phyloP scores from a whole-genome alignment of 2,113 vertebrate species.

The Gallinago paraguaiae region DNA sequence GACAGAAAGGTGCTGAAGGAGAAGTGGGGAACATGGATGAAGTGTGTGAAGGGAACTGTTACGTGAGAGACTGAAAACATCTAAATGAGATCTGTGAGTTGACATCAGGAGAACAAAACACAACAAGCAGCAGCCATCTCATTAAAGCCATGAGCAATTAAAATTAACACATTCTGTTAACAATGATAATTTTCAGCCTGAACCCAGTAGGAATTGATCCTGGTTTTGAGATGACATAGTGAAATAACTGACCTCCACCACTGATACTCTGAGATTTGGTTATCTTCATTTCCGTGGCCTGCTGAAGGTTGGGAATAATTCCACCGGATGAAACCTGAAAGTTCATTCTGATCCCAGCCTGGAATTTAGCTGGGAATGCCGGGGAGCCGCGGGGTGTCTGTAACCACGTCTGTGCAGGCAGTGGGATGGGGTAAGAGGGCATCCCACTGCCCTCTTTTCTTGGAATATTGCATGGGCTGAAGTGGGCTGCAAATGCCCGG shows the following conservation, averaged over 20 bases:
- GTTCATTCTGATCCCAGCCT: not conserved
- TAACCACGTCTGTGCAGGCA: not conserved
- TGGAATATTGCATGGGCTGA: not conserved
- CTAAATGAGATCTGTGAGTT: not conserved
- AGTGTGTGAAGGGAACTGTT: not conserved
- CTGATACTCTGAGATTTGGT: not conserved
- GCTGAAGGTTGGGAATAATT: not conserved
- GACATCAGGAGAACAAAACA: not conserved
- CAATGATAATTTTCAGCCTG: not conserved
- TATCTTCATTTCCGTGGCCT: not conserved
- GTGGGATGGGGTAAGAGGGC: fast-evolving
- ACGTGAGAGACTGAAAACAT: not conserved
- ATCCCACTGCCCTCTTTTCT: not conserved
- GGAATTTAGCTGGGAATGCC: not conserved
- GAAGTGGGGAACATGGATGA: not conserved
- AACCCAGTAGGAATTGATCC: not conserved
- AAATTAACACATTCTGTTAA: not conserved
- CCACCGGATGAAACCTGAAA: not conserved
- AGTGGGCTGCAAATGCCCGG: not conserved
- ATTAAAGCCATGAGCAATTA: not conserved
- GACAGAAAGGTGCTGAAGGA: not conserved
- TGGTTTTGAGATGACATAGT: not conserved
- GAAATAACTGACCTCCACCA: not conserved
- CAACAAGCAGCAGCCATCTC: not conserved
- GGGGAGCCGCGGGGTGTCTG: not conserved